Evolutionary conservation across 2,797 vertebrate species (phyloP).

Genomic region (Podarcis siculus): DNA sequence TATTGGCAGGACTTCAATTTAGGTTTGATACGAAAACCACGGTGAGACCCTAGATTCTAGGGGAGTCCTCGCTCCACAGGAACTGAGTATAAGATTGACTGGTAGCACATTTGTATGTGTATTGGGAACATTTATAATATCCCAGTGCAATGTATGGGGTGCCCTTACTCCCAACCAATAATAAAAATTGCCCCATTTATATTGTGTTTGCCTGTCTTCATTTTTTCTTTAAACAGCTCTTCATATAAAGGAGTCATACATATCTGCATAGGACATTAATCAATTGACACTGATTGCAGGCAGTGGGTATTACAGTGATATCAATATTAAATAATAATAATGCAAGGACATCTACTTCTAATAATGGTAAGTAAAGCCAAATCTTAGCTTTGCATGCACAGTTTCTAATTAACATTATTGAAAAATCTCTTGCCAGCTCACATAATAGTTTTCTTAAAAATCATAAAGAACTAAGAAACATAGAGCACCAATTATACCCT

Average conservation of each 20-base stretch:
- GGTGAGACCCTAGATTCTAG: not conserved
- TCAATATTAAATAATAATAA: conserved; percentile 38
- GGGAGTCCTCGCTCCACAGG: not conserved
- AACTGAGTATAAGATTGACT: not conserved
- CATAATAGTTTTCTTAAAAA: conserved; percentile 38
- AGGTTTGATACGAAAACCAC: not conserved
- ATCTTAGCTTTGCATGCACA: conserved; percentile 24
- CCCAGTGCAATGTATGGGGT: not conserved
- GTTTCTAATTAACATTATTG: conserved; percentile 40
- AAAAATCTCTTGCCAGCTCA: conserved; percentile 47
- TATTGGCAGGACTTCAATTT: not conserved
- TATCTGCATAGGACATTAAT: conserved; percentile 1
- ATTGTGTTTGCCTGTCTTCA: not conserved
- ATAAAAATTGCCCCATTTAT: not conserved
- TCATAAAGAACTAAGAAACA: conserved; percentile 35
- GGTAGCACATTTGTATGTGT: conserved; percentile 29
- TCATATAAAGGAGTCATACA: not conserved
- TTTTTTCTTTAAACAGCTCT: conserved; percentile 5
- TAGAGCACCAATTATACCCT: conserved; percentile 32
- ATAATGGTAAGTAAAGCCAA: conserved; percentile 15
- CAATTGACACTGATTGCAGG: not conserved
- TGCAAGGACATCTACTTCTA: not conserved
- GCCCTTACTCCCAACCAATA: not conserved
- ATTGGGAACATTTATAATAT: not conserved
- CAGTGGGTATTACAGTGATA: not conserved